Evolutionary conservation across 2,113 vertebrate species (phyloP).

Genomic region (Oxyruncus cristatus): DNA sequence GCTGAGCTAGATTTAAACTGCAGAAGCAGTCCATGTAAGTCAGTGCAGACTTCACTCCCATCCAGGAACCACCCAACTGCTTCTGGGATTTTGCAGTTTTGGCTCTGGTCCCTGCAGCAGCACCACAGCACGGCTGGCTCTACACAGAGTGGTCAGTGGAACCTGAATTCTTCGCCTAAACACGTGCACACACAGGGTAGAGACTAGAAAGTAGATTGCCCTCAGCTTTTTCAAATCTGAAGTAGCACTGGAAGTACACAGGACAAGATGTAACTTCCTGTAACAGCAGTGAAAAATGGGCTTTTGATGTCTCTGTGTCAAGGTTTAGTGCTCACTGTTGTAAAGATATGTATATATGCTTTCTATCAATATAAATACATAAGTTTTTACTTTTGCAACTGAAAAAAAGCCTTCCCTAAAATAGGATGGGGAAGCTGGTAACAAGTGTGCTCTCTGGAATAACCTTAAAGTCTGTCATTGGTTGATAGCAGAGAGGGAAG

Average conservation of each 20-base stretch:
- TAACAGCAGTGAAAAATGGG: background rate
- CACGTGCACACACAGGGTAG: background rate
- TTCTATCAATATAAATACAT: background rate
- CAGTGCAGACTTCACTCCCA: background rate
- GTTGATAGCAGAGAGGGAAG: background rate
- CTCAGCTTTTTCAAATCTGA: background rate
- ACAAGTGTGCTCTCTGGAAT: background rate
- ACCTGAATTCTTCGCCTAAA: background rate
- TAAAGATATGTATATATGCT: accelerated
- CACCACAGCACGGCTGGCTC: background rate
- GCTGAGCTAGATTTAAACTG: background rate
- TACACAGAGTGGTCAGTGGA: accelerated
- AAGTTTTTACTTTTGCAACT: background rate
- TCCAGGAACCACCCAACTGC: background rate
- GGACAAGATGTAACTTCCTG: background rate
- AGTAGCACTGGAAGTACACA: background rate
- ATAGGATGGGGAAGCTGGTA: accelerated
- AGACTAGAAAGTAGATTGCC: background rate
- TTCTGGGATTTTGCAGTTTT: background rate
- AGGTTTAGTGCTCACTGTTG: background rate
- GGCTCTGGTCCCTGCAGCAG: background rate
- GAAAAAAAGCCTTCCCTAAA: background rate
- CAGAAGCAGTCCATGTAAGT: background rate
- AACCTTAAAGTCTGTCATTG: background rate
- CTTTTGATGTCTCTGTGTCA: background rate